phyloP scores from a whole-genome alignment of 2,888 invertebrate genomes.

The Coelopa pilipes region DNA sequence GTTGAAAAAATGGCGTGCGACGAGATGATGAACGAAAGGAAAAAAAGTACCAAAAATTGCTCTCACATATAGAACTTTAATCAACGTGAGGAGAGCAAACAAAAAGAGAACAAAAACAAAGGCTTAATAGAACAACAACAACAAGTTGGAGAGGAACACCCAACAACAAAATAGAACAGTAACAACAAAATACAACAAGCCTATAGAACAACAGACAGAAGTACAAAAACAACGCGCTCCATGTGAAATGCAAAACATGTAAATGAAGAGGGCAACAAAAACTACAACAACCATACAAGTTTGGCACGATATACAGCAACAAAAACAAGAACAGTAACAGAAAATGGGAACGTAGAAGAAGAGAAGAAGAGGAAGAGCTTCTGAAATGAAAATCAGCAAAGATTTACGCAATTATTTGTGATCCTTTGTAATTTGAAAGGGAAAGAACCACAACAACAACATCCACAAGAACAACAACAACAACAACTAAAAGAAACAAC shows the following conservation, averaged over 20 bases:
- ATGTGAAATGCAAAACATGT: constrained; percentile 8
- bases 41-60: too few species aligned
- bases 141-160: too few species aligned
- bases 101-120: not conserved
- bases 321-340: not conserved
- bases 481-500: too few species aligned
- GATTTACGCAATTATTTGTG: constrained; percentile 16
- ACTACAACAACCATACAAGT: not conserved
- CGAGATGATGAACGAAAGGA: too few species aligned
- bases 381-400: constrained; percentile 8
- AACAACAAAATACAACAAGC: too few species aligned
- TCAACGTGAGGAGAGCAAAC: not conserved
- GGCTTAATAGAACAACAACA: too few species aligned
- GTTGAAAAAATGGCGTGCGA: too few species aligned
- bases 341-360: not conserved
- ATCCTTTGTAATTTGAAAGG: not conserved
- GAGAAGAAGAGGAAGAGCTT: not conserved
- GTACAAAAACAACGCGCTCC: too few species aligned
- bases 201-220: too few species aligned
- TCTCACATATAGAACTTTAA: not conserved
- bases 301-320: too few species aligned
- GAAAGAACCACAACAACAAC: not conserved
- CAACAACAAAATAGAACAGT: too few species aligned
- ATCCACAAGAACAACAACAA: too few species aligned
- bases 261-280: constrained; percentile 17